phyloP scores from a whole-genome alignment of 1,140 invertebrate species.

The Elymnias hypermnestra region DNA sequence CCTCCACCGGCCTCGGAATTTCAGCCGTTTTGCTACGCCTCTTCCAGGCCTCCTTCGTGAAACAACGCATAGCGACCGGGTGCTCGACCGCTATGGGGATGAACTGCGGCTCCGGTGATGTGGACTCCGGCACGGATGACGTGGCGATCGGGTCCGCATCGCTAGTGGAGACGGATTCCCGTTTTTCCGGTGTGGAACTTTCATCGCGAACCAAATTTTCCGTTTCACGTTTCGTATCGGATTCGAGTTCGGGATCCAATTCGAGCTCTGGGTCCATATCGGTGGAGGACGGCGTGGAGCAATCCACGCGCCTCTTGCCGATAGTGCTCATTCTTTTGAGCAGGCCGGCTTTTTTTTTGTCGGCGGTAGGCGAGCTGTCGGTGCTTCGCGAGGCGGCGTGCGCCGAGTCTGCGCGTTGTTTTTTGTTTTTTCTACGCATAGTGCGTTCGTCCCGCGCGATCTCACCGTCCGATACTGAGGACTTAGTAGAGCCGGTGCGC shows the following conservation, averaged over 20 bases:
- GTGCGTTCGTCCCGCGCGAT: conserved; percentile 61
- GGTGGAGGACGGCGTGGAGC: conserved; percentile 23
- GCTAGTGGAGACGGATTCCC: neutral
- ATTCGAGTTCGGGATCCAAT: conserved; percentile 2
- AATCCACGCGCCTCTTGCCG: conserved; percentile 40
- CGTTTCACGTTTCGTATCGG: neutral
- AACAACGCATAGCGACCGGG: conserved; percentile 63
- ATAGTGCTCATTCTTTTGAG: conserved; percentile 55
- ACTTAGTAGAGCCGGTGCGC: conserved; percentile 55
- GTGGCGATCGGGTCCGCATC: neutral
- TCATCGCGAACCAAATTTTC: conserved; percentile 4
- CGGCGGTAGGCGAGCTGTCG: conserved; percentile 46
- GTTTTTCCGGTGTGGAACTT: conserved; percentile 4
- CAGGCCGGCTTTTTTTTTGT: conserved; percentile 40
- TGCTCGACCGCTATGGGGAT: conserved; percentile 64
- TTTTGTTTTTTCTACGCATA: conserved; percentile 68
- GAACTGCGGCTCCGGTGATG: conserved; percentile 34
- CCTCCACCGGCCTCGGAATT: conserved; percentile 66
- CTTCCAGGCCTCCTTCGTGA: conserved; percentile 69
- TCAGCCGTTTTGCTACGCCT: conserved; percentile 44
- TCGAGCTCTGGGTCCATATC: conserved; percentile 22
- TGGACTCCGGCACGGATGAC: conserved; percentile 15
- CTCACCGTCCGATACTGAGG: conserved; percentile 60
- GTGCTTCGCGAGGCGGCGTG: conserved; percentile 49
- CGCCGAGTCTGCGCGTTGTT: conserved; percentile 44